These are phyloP conservation scores for Condylura cristata DNA, from an alignment of 2,113 vertebrate species.

Conservation along the genomic window DNA sequence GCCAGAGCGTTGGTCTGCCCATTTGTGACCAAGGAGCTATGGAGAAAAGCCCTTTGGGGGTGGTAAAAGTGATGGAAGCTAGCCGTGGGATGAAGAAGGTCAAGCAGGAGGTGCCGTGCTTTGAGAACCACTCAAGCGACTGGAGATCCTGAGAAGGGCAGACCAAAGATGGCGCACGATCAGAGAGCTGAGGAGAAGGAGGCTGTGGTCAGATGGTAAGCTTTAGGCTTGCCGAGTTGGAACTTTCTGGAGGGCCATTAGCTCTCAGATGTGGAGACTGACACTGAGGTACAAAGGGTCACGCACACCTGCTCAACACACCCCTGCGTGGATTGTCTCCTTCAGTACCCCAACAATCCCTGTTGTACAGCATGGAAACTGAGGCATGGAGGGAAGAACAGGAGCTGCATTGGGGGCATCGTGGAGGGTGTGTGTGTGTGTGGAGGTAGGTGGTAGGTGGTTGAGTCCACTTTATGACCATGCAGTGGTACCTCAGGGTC, in stretches of 20 bases:
- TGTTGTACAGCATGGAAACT: neutral
- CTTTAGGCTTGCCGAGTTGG: constrained; percentile 19
- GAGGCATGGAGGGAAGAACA: neutral
- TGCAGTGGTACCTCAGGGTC: neutral
- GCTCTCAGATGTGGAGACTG: neutral
- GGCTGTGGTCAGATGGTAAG: neutral
- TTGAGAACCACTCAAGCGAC: neutral
- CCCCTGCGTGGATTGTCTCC: neutral
- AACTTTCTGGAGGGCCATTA: neutral
- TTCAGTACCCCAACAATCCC: neutral
- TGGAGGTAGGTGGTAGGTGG: neutral
- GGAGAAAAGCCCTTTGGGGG: neutral
- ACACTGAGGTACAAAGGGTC: neutral
- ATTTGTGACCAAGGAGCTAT: neutral
- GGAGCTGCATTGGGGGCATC: neutral
- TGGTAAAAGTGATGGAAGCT: neutral
- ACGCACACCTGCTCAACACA: neutral
- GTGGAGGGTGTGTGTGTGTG: neutral
- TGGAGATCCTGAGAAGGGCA: neutral
- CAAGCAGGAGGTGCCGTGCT: neutral
- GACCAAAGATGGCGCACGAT: neutral
- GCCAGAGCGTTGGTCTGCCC: neutral
- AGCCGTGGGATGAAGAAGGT: neutral
- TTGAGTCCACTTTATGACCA: neutral
- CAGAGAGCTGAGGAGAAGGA: neutral